Evolutionary conservation across 2,113 vertebrate genomes (phyloP), one percentile per base, ranked within the genome.

Genomic region (Montifringilla adamsi): DNA sequence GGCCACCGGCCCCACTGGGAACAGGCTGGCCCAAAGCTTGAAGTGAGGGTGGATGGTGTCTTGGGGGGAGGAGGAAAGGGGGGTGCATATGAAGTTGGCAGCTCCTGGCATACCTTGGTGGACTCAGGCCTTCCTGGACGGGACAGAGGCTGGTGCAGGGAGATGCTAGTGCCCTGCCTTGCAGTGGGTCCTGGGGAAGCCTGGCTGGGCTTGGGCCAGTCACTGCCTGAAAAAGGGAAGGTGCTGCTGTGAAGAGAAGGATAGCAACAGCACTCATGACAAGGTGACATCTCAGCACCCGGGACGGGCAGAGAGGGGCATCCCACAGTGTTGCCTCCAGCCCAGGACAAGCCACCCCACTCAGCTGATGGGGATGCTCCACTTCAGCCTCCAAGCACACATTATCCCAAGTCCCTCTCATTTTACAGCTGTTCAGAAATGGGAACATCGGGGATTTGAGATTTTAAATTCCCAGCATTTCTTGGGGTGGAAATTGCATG

Each of bases 91-190:
- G 43, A 78, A 74, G 24, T 11, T 39, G 37, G 22, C 19, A 63
- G 72, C 15, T 67, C n/a, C 31, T 72, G 62, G 49, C 1, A 0
- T 97, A 99, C 99, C 98, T 99, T 99, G 97, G 92, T 98, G 83
- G 96, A 96, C 76, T 99, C 98, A 15, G 95, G 86, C 46, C 98
- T 98, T 82, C 96, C 96, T n/a, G 94, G 97, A 81, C 50, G 96
- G 28, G 97, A 87, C 58, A 94, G 52, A 4, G 97, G 93, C 50
- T 97, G 97, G 46, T 98, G 96, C 14, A 96, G 93, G 24, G 98
- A 98, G 4, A 97, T 90, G 31, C 74, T 93, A 56, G 97, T 21
- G 11, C 79, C 55, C 95, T 96, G 98, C 28, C 98, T 97, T n/a
- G 97, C 97, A 7, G 73, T 9, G 1, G 67, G 62, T 30, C 68